A percentile compares a stretch with the other conserved stretches of the same genome.
Conservation (phyloP, 2,113 vertebrate genomes). For the Rhegmatorhina hoffmannsi region DNA sequence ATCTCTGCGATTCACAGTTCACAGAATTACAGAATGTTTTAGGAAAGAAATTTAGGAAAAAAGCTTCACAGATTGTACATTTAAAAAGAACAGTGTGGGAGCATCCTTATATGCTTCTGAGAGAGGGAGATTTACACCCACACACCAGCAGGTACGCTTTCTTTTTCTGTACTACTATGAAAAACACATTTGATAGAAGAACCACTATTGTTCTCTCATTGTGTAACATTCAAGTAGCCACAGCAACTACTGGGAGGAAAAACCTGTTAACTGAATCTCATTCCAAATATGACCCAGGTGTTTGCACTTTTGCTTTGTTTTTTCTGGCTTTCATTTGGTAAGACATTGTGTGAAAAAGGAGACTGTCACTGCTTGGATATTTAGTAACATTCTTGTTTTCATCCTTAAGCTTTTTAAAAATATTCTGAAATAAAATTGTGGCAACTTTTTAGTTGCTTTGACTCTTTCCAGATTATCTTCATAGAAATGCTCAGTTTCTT, state of each 20-base stretch:
- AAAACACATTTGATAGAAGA: neutral
- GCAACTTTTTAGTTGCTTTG: neutral
- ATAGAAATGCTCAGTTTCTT: neutral
- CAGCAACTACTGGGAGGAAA: neutral
- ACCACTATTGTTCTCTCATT: neutral
- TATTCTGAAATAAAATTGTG: neutral
- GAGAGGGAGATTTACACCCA: conserved; percentile 15
- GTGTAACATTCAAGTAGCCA: neutral
- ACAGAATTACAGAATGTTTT: neutral
- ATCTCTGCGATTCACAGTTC: neutral
- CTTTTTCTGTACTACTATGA: conserved; percentile 33
- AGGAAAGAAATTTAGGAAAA: neutral
- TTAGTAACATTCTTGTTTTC: neutral
- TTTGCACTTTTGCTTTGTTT: neutral
- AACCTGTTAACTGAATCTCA: neutral
- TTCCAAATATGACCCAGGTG: neutral
- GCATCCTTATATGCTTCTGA: neutral
- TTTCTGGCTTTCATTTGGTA: neutral
- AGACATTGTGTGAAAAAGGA: neutral
- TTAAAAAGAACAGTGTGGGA: conserved; percentile 32
- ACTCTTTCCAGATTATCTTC: neutral
- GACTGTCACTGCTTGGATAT: neutral
- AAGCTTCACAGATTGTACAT: neutral
- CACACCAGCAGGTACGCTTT: neutral
- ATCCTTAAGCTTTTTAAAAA: neutral